phyloP scores from a whole-genome alignment of 2,888 invertebrate genomes.

The Hoplodrina ambigua region DNA sequence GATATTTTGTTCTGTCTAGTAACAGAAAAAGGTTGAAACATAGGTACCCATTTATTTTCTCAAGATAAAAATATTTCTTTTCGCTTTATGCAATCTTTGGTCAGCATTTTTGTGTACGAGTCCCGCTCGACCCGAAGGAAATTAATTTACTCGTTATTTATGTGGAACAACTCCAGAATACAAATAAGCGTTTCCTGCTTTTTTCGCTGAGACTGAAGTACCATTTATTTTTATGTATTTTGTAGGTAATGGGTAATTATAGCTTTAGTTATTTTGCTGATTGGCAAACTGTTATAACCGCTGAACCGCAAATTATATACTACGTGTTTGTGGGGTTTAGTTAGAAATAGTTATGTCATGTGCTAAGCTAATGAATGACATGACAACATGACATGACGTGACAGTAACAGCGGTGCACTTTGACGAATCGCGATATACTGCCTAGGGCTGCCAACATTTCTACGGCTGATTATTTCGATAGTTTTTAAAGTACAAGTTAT shows the following conservation, averaged over 20 bases:
- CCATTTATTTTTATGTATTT: constrained; percentile 31
- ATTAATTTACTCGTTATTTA: constrained; percentile 60
- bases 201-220: constrained; percentile 25
- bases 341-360: too few relatives aligned
- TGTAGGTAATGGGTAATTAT: constrained; percentile 5
- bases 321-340: too few relatives aligned
- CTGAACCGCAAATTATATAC: neutral
- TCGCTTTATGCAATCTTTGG: constrained; percentile 19
- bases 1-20: neutral
- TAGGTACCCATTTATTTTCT: neutral
- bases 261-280: constrained; percentile 18
- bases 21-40: neutral
- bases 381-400: too few relatives aligned
- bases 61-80: constrained; percentile 15
- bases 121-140: constrained; percentile 27
- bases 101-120: constrained; percentile 31
- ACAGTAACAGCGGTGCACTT: too few relatives aligned
- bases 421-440: too few relatives aligned
- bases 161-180: constrained; percentile 44
- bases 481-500: too few relatives aligned
- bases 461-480: too few relatives aligned
- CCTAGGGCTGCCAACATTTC: too few relatives aligned
- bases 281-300: neutral
- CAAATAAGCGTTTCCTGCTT: constrained; percentile 38
- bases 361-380: too few relatives aligned